A percentile compares a stretch with the other conserved stretches of the same genome.
Evolutionary conservation across 2,888 invertebrate genomes (phyloP).

Genomic region (Portevinia maculata): DNA sequence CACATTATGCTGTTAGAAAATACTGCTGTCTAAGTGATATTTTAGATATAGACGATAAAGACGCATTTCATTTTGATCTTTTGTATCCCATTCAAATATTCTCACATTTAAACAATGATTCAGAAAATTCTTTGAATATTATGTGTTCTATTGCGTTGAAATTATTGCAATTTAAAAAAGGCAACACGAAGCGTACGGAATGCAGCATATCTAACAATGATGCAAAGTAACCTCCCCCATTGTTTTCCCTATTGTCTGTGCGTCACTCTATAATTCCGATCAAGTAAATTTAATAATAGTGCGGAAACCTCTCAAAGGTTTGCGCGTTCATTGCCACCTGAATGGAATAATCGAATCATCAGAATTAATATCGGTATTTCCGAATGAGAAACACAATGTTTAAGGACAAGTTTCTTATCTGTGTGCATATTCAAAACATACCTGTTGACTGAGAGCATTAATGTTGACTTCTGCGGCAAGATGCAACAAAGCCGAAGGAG

Average conservation of each 20-base stretch:
- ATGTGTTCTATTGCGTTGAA: neutral
- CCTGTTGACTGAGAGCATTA: constrained; percentile 69
- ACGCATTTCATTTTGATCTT: too few species aligned
- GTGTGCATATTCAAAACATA: constrained; percentile 55
- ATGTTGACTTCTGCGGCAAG: constrained; percentile 70
- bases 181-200: constrained; percentile 8
- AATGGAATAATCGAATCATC: constrained; percentile 71
- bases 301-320: constrained; percentile 59
- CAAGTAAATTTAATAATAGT: constrained; percentile 68
- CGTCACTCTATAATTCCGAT: constrained; percentile 53
- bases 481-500: constrained; percentile 64
- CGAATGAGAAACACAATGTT: constrained; percentile 59
- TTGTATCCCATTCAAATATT: neutral
- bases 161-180: constrained; percentile 12
- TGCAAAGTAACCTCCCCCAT: constrained; percentile 42
- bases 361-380: constrained; percentile 70
- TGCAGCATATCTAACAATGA: constrained; percentile 19
- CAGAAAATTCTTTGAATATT: constrained; percentile 4
- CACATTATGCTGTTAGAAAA: too few species aligned
- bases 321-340: constrained; percentile 42
- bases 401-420: constrained; percentile 62
- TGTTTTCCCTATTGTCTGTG: constrained; percentile 67
- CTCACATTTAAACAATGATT: neutral
- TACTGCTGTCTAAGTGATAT: too few species aligned
- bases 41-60: too few species aligned